Conservation (phyloP, 2,888 invertebrate species). For the Xestia ashworthii region DNA sequence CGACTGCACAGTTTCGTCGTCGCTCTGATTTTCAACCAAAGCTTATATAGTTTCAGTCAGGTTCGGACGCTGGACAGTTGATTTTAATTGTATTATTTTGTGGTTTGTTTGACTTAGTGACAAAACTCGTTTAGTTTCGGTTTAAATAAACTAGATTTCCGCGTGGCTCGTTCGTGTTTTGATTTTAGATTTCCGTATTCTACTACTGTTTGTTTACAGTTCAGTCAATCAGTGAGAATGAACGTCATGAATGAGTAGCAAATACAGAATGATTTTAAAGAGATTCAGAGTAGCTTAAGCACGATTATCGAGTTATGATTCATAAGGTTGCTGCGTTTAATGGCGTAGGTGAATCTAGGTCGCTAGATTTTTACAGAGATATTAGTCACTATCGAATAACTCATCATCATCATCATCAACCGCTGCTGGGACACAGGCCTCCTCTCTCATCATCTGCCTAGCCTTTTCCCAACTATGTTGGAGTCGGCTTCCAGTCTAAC, state of each 20-base stretch:
- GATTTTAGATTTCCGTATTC: background rate
- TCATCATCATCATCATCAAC: too few species aligned
- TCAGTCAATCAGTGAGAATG: background rate
- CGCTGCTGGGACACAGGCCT: too few species aligned
- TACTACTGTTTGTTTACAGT: background rate
- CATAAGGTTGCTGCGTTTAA: background rate
- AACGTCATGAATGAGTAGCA: too few species aligned
- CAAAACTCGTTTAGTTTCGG: constrained; percentile 32
- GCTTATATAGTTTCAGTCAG: background rate
- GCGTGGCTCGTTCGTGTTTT: background rate
- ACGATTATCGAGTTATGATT: background rate
- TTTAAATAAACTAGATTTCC: background rate
- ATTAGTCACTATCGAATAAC: background rate
- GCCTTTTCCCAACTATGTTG: too few species aligned
- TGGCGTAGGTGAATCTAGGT: too few species aligned
- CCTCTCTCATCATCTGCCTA: too few species aligned
- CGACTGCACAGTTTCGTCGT: background rate
- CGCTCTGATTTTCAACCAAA: constrained; percentile 23
- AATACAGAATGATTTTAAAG: background rate
- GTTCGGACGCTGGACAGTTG: constrained; percentile 17
- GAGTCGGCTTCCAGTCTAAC: too few species aligned
- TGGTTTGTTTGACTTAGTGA: constrained; percentile 33
- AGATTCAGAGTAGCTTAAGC: background rate
- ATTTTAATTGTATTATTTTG: constrained; percentile 53
- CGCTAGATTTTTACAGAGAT: background rate